These are phyloP conservation scores for Manacus vitellinus DNA, from an alignment of 2,113 vertebrate genomes.

Conservation along the genomic window DNA sequence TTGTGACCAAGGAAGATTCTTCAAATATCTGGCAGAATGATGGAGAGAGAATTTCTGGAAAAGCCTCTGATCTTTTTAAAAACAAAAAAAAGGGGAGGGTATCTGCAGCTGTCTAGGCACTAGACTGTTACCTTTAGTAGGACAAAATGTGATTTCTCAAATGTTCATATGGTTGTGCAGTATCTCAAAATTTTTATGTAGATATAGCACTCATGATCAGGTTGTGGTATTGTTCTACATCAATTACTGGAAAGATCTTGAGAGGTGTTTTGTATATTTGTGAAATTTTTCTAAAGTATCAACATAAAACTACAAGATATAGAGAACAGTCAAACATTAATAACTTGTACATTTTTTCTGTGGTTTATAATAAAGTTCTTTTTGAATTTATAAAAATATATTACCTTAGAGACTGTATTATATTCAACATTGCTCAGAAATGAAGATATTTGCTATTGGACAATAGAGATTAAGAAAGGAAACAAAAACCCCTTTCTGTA, in stretches of 20 bases:
- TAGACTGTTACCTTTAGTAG: background rate
- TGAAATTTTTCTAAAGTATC: background rate
- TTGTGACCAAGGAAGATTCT: background rate
- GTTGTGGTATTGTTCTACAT: background rate
- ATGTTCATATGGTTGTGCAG: background rate
- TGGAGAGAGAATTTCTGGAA: background rate
- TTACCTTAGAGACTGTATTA: background rate
- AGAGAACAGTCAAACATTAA: background rate
- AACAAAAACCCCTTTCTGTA: background rate
- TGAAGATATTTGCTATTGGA: background rate
- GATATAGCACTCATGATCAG: background rate
- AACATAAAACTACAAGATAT: background rate
- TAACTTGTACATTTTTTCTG: background rate
- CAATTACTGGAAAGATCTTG: background rate
- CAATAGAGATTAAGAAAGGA: background rate
- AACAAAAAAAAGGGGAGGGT: background rate
- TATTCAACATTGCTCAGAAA: background rate
- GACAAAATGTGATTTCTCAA: background rate
- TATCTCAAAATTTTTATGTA: too few species aligned
- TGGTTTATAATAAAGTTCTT: background rate
- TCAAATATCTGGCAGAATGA: background rate
- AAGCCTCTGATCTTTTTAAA: background rate
- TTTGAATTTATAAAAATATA: background rate
- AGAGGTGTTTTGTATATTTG: background rate
- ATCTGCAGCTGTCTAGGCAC: background rate